Evolutionary conservation across 1,140 invertebrate genomes (phyloP), one percentile per base, ranked within the genome.

Genomic region (Callitettix versicolor): DNA sequence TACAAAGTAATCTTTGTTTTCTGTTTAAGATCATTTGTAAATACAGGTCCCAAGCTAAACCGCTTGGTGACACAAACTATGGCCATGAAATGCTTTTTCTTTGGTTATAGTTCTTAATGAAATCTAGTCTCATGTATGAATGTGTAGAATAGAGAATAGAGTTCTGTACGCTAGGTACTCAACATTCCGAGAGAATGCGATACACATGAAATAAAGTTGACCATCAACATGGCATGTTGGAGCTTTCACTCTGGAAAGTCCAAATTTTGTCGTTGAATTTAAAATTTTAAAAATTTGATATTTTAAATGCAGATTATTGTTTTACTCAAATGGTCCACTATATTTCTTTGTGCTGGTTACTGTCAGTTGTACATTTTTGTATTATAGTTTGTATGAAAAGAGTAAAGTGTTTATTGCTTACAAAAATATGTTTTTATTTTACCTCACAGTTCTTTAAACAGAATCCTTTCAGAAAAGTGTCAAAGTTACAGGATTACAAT

Each of bases 341-440:
- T 51, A 38, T 51, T 51, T 51, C 48, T 36, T 30, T 51, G 48
- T 34, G 30, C 36, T 36, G 30, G 14, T 48, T 51, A 30, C 26
- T 58, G 44, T 56, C 43, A 53, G 53, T 38, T 62, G 59, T 62
- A 62, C 48, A 60, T 63, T 74, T 74, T 74, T 74, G 71, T 74
- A 74, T 70, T 68, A 73, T 74, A 74, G 71, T 73, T 73, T 73
- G 68, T 74, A 73, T 71, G 65, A 72, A 74, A 72, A 71, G 72
- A 73, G 70, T 68, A 66, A 63, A 69, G 69, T 72, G 70, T 73
- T 73, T 71, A 73, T 71, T 70, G 71, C 71, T 73, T 72, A 69
- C 67, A 59, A 61, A 42, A 50, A 42, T 51, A 34, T 42, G 53
- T 49, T 22, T 9, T 20, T 18, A 15, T 20, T 20, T 12, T 20